phyloP scores from a whole-genome alignment of 2,888 invertebrate species.

The Trypoxylon attenuatum region DNA sequence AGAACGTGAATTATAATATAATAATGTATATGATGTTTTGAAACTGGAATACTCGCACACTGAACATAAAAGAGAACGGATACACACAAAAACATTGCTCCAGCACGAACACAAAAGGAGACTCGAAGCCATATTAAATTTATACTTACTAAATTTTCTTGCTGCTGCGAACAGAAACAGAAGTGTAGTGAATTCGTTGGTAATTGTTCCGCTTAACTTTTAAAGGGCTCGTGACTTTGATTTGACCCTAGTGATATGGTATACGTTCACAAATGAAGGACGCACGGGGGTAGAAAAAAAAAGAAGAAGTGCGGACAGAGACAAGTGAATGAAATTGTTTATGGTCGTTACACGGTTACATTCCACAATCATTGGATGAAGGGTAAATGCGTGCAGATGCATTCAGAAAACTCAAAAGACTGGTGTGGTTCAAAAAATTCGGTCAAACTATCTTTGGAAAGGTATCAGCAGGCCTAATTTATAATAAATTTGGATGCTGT shows the following conservation, averaged over 20 bases:
- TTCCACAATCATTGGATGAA: constrained; percentile 59
- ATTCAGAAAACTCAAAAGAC: constrained; percentile 48
- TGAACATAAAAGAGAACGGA: constrained; percentile 23
- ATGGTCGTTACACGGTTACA: constrained; percentile 52
- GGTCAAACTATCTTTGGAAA: no score
- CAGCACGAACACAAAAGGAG: constrained; percentile 39
- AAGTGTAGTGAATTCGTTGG: constrained; percentile 47
- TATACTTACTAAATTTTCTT: constrained; percentile 82
- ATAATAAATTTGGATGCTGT: no score
- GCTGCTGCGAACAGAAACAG: constrained; percentile 78
- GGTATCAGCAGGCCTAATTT: no score
- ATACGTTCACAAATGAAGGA: constrained; percentile 1
- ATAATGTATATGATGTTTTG: no score
- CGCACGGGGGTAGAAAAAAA: constrained; percentile 1
- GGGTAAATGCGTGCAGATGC: constrained; percentile 57
- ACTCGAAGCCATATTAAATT: constrained; percentile 54
- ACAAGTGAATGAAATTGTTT: constrained; percentile 24
- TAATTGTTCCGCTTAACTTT: constrained; percentile 8
- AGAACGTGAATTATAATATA: no score
- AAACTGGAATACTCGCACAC: no score
- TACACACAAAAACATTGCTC: constrained; percentile 44
- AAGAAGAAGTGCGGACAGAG: constrained; percentile 39
- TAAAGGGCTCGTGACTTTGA: constrained; percentile 1
- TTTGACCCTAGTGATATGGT: not conserved
- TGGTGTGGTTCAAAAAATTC: no score